A percentile compares a stretch with the other conserved stretches of the same genome.
Evolutionary conservation across 1,140 invertebrate genomes (phyloP).

Genomic region (Euura lappo): DNA sequence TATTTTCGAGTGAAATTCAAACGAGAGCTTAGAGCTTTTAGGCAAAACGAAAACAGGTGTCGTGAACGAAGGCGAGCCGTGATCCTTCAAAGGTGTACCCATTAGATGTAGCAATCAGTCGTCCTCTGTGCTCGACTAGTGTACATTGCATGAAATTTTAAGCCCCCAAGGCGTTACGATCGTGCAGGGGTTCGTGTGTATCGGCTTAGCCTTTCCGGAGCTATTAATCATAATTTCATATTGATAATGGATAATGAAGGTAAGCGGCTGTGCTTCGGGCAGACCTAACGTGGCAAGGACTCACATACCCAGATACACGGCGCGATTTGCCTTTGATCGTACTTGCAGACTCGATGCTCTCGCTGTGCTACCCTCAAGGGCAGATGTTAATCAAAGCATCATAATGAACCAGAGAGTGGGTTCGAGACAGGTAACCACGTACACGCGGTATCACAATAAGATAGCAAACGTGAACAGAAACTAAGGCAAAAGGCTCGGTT

Average conservation of each 20-base stretch:
- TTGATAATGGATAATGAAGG: slow-evolving; percentile 49
- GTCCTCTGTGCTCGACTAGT: too few species aligned
- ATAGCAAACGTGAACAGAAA: too few species aligned
- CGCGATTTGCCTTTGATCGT: slow-evolving; percentile 32
- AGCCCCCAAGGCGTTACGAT: not conserved
- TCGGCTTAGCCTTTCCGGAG: not conserved
- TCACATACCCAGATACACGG: slow-evolving; percentile 32
- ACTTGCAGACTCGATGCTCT: slow-evolving; percentile 22
- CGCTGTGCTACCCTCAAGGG: slow-evolving; percentile 25
- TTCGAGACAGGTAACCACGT: not conserved
- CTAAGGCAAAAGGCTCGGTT: too few species aligned
- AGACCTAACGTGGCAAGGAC: slow-evolving; percentile 22
- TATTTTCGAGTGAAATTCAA: too few species aligned
- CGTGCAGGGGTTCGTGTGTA: not conserved
- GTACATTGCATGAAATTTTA: not conserved
- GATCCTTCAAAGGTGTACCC: too few species aligned
- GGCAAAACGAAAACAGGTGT: too few species aligned
- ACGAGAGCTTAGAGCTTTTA: too few species aligned
- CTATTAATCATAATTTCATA: slow-evolving; percentile 47
- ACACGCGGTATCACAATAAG: not conserved
- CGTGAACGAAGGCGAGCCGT: too few species aligned
- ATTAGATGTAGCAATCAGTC: too few species aligned
- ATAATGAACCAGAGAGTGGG: not conserved
- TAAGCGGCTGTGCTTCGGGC: slow-evolving; percentile 41
- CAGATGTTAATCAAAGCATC: slow-evolving; percentile 21